Base-by-base conservation (phyloP, 1,140 invertebrate species). In the Drosophila tristis region DNA sequence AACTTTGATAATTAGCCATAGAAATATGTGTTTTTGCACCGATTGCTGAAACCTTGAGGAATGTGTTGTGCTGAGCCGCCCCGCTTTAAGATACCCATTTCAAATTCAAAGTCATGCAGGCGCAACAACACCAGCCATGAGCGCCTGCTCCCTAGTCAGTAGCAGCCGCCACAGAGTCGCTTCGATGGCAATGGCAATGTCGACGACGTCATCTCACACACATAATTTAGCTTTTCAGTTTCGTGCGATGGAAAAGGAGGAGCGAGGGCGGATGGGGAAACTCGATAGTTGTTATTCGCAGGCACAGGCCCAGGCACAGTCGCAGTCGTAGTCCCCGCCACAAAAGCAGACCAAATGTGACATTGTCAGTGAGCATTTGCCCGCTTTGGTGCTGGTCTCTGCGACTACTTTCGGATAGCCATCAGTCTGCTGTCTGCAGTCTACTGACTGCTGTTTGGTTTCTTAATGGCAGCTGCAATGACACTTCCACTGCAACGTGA, bases 201-300 rank as follows among this genome's bases (percentile, higher is more conserved):
- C 59, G 29, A 64, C 82, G 74, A 78, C 82, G 74, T 81, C 81
- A 87, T 74, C 61, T 67, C 42, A 54, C 63, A 48, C 58, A 54
- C 60, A 48, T 56, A 63, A 68, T 81, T 87, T 87, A 68, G 77
- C 78, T 87, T 86, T 86, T 86, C 80, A 77, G 77, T 82, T 85
- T 31, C 15, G 35, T 50, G 70, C 55, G 16, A 9, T 16, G 29
- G 23, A 16, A 39, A 13, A 15, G 42, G 49, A 39, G 56, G 4
- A 16, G 15, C 7, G 54, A 16, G 20, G 31, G 47, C 48, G 31
- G 39, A 31, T 56, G 49, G 49, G 49, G 47, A 63, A 62, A 59
- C 47, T 63, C 54, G 60, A 74, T 82, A 74, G 60, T 65, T 72
- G 55, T 64, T 61, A 76, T 74, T 74, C 56, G n/a, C 65, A 51